phyloP scores from a whole-genome alignment of 2,797 vertebrate genomes.

The Glyptemys insculpta region DNA sequence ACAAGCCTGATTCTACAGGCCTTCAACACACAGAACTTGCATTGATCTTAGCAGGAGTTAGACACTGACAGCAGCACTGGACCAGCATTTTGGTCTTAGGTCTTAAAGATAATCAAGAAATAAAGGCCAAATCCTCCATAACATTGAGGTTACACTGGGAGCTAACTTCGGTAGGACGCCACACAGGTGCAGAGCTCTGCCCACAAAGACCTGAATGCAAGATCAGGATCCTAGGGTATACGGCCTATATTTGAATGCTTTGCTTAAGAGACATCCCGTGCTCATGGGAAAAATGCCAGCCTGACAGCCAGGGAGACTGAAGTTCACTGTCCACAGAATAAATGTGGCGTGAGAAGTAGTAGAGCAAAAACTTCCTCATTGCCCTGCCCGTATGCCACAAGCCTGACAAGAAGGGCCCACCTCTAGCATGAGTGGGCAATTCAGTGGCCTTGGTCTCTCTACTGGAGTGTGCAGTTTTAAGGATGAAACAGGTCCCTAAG shows the following conservation, averaged over 20 bases:
- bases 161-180: background rate
- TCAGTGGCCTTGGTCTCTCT: background rate
- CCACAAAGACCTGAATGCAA: background rate
- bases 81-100: background rate
- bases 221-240: background rate
- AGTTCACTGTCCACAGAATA: background rate
- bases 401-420: background rate
- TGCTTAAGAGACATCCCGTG: background rate
- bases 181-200: background rate
- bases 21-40: background rate
- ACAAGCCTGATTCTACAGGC: background rate
- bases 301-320: background rate
- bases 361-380: background rate
- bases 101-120: background rate
- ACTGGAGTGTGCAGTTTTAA: background rate
- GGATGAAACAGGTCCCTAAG: background rate
- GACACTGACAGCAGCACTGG: background rate
- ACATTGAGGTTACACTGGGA: background rate
- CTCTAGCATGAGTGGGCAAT: background rate
- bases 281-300: background rate
- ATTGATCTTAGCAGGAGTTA: background rate
- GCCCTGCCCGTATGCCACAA: background rate
- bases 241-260: background rate
- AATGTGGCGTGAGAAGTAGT: background rate
- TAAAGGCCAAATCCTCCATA: background rate